phyloP scores from a whole-genome alignment of 23 tunicate species.

The Halocynthia aurantium region DNA sequence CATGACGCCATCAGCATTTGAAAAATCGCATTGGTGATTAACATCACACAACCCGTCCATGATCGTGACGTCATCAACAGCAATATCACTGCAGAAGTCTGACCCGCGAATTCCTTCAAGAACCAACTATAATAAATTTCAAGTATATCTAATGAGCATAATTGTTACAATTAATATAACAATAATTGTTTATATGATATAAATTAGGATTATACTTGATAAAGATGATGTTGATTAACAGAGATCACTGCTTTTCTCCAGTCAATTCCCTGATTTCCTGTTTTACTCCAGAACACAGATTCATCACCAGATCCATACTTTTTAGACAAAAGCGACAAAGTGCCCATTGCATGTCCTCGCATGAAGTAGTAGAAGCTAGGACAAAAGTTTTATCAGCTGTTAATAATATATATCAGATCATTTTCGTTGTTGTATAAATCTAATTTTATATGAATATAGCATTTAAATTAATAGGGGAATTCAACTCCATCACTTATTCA shows the following conservation, averaged over 20 bases:
- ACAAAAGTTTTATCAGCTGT: background rate
- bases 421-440: background rate
- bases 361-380: constrained; percentile 73
- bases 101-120: constrained; percentile 69
- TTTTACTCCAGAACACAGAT: constrained; percentile 35
- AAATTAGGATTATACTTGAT: constrained; percentile 35
- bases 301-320: background rate
- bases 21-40: constrained; percentile 40
- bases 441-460: background rate
- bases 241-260: constrained; percentile 68
- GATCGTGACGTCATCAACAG: constrained; percentile 82
- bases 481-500: too few relatives aligned
- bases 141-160: background rate
- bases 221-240: constrained; percentile 38
- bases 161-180: background rate
- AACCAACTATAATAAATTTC: constrained; percentile 27
- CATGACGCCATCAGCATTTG: constrained; percentile 25
- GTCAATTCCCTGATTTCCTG: constrained; percentile 73
- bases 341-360: constrained; percentile 55
- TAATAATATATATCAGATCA: background rate
- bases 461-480: too few relatives aligned
- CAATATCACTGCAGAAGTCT: constrained; percentile 80
- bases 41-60: constrained; percentile 57
- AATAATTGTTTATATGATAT: background rate
- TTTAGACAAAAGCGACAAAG: constrained; percentile 13